A percentile compares a stretch with the other conserved stretches of the same genome.
Evolutionary conservation across 2,888 invertebrate species (phyloP).

Genomic region (Stenotaenia linearis): DNA sequence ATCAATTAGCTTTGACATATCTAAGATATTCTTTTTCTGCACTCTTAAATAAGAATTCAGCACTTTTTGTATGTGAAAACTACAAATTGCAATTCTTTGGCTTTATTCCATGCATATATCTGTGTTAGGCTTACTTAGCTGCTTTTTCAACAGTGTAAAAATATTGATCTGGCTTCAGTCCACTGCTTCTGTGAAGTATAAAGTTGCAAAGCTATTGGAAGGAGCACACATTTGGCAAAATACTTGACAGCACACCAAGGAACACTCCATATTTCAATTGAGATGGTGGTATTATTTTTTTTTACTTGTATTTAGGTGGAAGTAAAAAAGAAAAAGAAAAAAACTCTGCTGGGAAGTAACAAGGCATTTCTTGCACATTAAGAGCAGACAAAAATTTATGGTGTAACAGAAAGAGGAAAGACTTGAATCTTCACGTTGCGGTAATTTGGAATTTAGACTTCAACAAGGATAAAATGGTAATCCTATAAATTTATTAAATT

Average conservation of each 20-base stretch:
- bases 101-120: conserved; percentile 4
- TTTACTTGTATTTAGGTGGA: neutral
- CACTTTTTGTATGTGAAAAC: too few species aligned
- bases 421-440: neutral
- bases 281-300: too few species aligned
- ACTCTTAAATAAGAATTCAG: too few species aligned
- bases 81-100: neutral
- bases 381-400: neutral
- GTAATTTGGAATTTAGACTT: neutral
- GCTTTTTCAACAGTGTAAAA: neutral
- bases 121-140: neutral
- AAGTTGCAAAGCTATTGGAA: conserved; percentile 4
- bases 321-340: neutral
- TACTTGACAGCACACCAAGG: neutral
- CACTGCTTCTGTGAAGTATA: neutral
- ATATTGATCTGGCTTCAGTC: conserved; percentile 4
- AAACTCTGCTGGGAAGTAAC: neutral
- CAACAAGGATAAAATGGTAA: neutral
- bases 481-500: neutral
- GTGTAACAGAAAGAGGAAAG: neutral
- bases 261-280: neutral
- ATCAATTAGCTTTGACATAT: too few species aligned
- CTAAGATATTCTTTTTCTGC: too few species aligned
- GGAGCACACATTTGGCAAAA: neutral
- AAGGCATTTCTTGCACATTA: neutral